Evolutionary conservation across 1,140 invertebrate genomes (phyloP), one percentile per base, ranked within the genome.

Genomic region (Drosophila ercepeae): DNA sequence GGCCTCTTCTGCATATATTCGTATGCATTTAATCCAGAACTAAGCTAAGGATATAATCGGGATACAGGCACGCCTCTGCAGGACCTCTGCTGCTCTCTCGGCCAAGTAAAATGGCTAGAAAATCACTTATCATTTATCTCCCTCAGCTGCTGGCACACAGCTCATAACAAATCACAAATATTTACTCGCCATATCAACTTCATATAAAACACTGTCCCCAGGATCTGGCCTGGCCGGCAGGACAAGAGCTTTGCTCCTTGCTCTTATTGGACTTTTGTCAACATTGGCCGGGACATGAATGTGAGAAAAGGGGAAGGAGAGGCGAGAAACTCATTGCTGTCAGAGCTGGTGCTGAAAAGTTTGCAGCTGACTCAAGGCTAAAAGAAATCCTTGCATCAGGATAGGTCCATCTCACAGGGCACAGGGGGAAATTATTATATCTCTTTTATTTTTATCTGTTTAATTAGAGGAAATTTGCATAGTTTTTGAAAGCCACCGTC

Each of bases 131-230:
- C 82, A 88, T 88, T 88, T 88, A 88, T 88, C 82, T 82, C 67
- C 55, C 57, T 71, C 63, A 71, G 54, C 54, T 71, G 68, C 67
- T 60, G 65, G 44, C 36, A 32, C 63, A 50, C 45, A 52, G 60
- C 50, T 88, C 82, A 88, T 88, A 88, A 88, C 82, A 88, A 88
- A 88, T 88, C 82, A 88, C 82, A 88, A 88, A 88, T 88, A 88
- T 88, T 88, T 88, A 82, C 82, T 82, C 77, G 82, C 74, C 74
- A 88, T 77, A 88, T 88, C 82, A 86, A 88, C 77, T 81, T 88
- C 64, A 78, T 82, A 81, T 86, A 84, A 69, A 79, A 72, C 65
- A 78, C 76, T 78, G 75, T 73, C 59, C 55, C 45, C 39, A 49
- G 76, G 59, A 73, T 51, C 46, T 39, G 13, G 36, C 36, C n/a